Conservation (phyloP, 2,113 vertebrate genomes). For the Corythoichthys intestinalis region DNA sequence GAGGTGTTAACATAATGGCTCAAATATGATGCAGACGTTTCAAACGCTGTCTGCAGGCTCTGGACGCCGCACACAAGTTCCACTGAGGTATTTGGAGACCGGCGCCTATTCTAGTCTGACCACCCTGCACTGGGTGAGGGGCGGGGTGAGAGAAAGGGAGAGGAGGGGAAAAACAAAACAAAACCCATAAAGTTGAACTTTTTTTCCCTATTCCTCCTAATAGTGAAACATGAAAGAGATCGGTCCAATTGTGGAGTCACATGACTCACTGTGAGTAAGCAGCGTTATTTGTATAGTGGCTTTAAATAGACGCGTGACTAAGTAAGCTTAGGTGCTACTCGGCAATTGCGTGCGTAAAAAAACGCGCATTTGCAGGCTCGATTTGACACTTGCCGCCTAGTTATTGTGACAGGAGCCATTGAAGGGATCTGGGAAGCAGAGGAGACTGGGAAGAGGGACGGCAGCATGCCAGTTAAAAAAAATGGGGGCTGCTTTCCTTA, state of each 20-base stretch:
- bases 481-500: slow-evolving; percentile 69
- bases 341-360: slow-evolving; percentile 53
- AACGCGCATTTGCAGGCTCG: slow-evolving; percentile 70
- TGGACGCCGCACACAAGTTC: slow-evolving; percentile 66
- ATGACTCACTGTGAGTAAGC: neutral
- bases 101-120: slow-evolving; percentile 71
- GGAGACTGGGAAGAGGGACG: slow-evolving; percentile 51
- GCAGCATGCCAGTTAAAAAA: slow-evolving; percentile 61
- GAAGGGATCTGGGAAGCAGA: slow-evolving; percentile 65
- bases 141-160: neutral
- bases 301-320: slow-evolving; percentile 53
- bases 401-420: slow-evolving; percentile 76
- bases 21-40: slow-evolving; percentile 71
- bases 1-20: slow-evolving; percentile 63
- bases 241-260: slow-evolving; percentile 47
- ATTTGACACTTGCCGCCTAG: slow-evolving; percentile 74
- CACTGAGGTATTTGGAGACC: slow-evolving; percentile 71
- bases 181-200: slow-evolving; percentile 71
- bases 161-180: slow-evolving; percentile 37
- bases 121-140: slow-evolving; percentile 33
- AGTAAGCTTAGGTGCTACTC: slow-evolving; percentile 34
- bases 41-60: slow-evolving; percentile 62
- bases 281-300: neutral
- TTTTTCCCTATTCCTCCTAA: slow-evolving; percentile 38
- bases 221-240: slow-evolving; percentile 38